Base-by-base conservation (phyloP, 2,797 vertebrate genomes). In the Microchirus variegatus region DNA sequence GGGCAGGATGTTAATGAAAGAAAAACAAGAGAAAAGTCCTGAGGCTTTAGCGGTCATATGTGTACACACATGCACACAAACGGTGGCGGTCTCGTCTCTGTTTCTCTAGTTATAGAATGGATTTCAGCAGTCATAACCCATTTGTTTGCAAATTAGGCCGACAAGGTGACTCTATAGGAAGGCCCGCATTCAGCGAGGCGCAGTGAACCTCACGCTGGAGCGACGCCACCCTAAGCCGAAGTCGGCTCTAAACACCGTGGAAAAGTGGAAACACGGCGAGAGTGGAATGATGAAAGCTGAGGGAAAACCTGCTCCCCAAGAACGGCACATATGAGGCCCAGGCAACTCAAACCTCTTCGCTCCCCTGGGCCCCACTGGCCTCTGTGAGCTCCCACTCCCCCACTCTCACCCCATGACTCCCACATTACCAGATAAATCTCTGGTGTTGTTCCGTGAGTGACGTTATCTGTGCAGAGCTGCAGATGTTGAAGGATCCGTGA, bases 11-110 rank as follows among this genome's bases (percentile, higher is more conserved):
- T 90, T 93, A 93, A 94, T 94, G 91, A 94, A 94, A 94, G 86
- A 91, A 88, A 91, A 94, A 93, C 91, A 94, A 94, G 60, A 73
- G 86, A 85, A 84, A 92, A 93, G n/a, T 91, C 90, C 90, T 42
- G 62, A 85, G 85, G 87, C 83, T 91, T 90, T 82, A 74, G 81
- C 77, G 26, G 83, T 81, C 80, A 48, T 22, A 10, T 36, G 35
- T 46, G 43, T 5, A 61, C 48, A 31, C 69, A 66, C 55, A 63
- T 56, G 65, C 15, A 13, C 53, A 75, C 61, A 69, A 17, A 69
- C 18, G 19, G 53, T 53, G 44, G 53, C 63, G 68, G 63, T 75
- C 70, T 75, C 68, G 82, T 66, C 61, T 59, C 63, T 78, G 77
- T 87, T 80, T n/a, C 67, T 52, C 65, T 76, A n/a, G 50, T 48